Percentiles rank a stretch among this genome's conserved stretches.
Evolutionary conservation across 2,797 vertebrate genomes (phyloP).

Genomic region (Darevskia nairensis): DNA sequence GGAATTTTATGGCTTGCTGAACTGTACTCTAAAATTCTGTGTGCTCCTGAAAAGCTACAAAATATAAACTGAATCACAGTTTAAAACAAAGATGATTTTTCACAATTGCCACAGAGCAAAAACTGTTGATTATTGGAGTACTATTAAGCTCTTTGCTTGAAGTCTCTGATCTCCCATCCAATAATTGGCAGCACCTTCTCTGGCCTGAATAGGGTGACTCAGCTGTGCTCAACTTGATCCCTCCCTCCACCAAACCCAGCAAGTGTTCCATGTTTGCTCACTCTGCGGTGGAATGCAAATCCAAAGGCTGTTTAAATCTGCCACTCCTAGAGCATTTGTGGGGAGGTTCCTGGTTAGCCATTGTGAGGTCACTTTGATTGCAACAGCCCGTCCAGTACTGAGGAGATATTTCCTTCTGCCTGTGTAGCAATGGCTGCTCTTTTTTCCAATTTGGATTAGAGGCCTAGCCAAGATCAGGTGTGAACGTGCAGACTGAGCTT

Average conservation of each 20-base stretch:
- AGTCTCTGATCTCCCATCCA: not conserved
- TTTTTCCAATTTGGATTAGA: not conserved
- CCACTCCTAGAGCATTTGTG: not conserved
- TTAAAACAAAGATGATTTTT: not conserved
- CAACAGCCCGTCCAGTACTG: too few species aligned
- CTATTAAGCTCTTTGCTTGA: not conserved
- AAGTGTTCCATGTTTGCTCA: not conserved
- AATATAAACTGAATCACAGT: not conserved
- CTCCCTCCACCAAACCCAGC: not conserved
- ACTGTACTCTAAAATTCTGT: not conserved
- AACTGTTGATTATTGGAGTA: not conserved
- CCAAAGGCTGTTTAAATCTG: too few species aligned
- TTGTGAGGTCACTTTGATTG: not conserved
- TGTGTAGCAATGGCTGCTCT: not conserved
- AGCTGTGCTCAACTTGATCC: not conserved
- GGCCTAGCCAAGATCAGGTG: not conserved
- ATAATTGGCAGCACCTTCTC: not conserved
- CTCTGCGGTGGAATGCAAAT: too few species aligned
- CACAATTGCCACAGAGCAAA: not conserved
- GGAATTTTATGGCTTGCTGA: not conserved
- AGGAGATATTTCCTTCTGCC: not conserved
- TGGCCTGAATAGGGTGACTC: too few species aligned
- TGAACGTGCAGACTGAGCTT: not conserved
- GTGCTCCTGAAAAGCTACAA: not conserved
- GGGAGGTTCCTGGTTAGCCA: not conserved